phyloP scores from a whole-genome alignment of 2,888 invertebrate genomes.

The Plemyria rubiginata region DNA sequence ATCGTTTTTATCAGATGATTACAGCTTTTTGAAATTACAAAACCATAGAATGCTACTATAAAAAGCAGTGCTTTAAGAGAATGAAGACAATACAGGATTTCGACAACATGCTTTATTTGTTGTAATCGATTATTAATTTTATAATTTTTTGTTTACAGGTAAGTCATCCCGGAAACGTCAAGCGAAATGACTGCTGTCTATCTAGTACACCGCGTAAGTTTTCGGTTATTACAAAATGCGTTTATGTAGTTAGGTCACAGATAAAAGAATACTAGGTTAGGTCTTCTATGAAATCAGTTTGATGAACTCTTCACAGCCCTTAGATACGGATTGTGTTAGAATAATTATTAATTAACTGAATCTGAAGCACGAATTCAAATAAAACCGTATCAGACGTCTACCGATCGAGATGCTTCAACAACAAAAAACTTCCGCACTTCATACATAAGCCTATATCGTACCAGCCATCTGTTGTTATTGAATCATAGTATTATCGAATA shows the following conservation, averaged over 20 bases:
- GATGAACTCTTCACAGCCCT: background rate
- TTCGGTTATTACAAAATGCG: background rate
- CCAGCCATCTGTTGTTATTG: slow-evolving; percentile 42
- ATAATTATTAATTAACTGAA: too few species aligned
- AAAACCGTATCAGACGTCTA: too few species aligned
- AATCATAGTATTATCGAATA: slow-evolving; percentile 55
- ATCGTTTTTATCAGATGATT: background rate
- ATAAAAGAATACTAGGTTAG: too few species aligned
- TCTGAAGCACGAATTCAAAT: too few species aligned
- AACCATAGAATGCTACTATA: background rate
- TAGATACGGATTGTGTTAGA: too few species aligned
- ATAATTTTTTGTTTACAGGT: slow-evolving; percentile 34
- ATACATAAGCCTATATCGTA: slow-evolving; percentile 18
- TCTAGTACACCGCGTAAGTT: background rate
- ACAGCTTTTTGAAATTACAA: background rate
- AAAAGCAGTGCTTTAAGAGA: background rate
- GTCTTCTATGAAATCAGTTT: background rate
- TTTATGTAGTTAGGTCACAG: too few species aligned
- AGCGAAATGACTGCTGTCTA: background rate
- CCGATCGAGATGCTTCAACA: background rate
- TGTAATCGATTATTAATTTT: slow-evolving; percentile 1
- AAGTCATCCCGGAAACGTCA: slow-evolving; percentile 5
- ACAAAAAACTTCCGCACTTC: slow-evolving; percentile 26
- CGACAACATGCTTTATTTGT: background rate
- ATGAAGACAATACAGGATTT: background rate